Conservation (phyloP, 2,888 invertebrate genomes). For the Phyto melanocephala region DNA sequence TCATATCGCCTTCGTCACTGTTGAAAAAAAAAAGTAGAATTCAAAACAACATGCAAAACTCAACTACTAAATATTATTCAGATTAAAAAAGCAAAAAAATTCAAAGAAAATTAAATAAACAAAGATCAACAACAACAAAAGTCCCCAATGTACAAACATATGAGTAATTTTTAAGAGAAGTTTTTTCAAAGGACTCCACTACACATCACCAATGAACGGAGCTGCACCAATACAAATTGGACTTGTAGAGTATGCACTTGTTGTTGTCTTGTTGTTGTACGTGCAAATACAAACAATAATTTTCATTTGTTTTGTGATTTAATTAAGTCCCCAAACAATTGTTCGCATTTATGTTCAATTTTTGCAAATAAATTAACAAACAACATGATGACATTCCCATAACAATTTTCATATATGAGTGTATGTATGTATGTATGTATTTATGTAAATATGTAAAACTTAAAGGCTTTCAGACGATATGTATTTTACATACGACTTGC, state of each 20-base stretch:
- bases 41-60: not conserved
- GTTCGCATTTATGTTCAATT: not conserved
- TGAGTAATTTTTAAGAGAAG: not conserved
- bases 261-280: not conserved
- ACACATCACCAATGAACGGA: not conserved
- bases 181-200: not conserved
- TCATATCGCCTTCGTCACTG: not conserved
- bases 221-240: not conserved
- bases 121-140: not conserved
- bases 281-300: conserved; percentile 12
- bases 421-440: too few relatives aligned
- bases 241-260: not conserved
- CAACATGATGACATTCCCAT: not conserved
- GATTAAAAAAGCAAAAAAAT: not conserved
- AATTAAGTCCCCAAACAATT: conserved; percentile 6
- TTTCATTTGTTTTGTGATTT: conserved; percentile 8
- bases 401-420: not conserved
- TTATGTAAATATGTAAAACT: too few relatives aligned
- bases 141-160: not conserved
- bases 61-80: conserved; percentile 1
- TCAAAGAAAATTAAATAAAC: not conserved
- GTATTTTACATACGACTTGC: too few relatives aligned
- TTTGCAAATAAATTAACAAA: not conserved
- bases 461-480: too few relatives aligned
- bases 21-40: not conserved